phyloP scores from a whole-genome alignment of 2,888 invertebrate genomes.

The Zeuzera pyrina region DNA sequence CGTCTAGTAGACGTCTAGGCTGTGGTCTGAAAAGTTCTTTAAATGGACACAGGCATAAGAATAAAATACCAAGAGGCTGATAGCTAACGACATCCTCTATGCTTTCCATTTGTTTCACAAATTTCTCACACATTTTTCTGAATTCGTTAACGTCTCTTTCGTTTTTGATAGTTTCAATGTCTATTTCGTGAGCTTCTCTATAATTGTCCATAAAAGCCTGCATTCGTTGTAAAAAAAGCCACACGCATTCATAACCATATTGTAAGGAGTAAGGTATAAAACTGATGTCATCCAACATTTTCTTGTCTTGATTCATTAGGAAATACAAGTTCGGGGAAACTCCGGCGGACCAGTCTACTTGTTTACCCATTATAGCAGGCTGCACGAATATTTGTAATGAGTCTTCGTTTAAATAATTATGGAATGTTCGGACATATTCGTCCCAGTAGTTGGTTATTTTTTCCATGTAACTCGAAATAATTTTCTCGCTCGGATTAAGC shows the following conservation, averaged over 20 bases:
- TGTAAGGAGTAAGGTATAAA: constrained; percentile 73
- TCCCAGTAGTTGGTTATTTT: constrained; percentile 78
- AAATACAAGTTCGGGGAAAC: constrained; percentile 80
- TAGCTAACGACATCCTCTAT: constrained; percentile 77
- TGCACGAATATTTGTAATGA: constrained; percentile 82
- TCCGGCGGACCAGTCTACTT: constrained; percentile 83
- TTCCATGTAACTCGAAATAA: constrained; percentile 72
- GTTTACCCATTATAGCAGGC: constrained; percentile 88
- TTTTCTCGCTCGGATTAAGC: constrained; percentile 75
- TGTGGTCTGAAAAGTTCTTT: constrained; percentile 81
- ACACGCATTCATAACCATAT: constrained; percentile 75
- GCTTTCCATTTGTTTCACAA: constrained; percentile 78
- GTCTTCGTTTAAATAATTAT: constrained; percentile 80
- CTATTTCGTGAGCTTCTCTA: constrained; percentile 78
- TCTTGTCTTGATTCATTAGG: constrained; percentile 78
- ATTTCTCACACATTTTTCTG: constrained; percentile 77
- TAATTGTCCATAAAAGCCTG: constrained; percentile 77
- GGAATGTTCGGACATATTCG: constrained; percentile 78
- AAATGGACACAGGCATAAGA: constrained; percentile 79
- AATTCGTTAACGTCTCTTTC: constrained; percentile 79
- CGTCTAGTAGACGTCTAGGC: constrained; percentile 78
- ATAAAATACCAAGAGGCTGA: constrained; percentile 82
- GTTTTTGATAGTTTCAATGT: constrained; percentile 73
- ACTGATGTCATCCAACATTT: constrained; percentile 66
- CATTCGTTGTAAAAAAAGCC: constrained; percentile 77